phyloP scores from a whole-genome alignment of 1,140 invertebrate genomes.

The Palaemon carinicauda region DNA sequence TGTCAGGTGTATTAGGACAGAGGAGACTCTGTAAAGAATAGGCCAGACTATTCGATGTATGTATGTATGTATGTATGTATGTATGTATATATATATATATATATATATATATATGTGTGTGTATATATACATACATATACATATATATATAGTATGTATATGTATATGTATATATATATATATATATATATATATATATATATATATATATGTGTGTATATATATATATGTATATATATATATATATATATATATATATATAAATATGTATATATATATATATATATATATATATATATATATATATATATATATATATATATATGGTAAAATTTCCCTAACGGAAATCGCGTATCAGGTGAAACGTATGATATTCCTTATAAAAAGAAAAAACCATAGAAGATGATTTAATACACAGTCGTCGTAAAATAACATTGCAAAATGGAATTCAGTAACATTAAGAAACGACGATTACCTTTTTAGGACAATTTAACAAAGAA shows the following conservation, averaged over 20 bases:
- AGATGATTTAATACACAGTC: no score
- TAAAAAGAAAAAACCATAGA: no score
- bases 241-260: conserved; percentile 8
- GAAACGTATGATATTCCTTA: no score
- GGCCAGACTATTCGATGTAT: background rate
- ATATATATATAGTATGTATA: background rate
- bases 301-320: background rate
- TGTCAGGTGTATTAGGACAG: no score
- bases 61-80: background rate
- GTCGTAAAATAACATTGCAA: no score
- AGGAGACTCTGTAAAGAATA: no score
- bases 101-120: background rate
- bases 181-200: background rate
- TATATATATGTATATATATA: conserved; percentile 9
- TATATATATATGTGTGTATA: background rate
- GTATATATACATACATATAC: background rate
- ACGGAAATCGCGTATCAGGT: no score
- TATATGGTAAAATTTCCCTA: no score
- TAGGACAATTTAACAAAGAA: no score
- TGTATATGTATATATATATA: background rate
- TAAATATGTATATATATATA: background rate
- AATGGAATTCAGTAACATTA: no score
- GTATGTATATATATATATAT: background rate
- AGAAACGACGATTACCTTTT: no score
- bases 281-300: no score